Base-by-base conservation (phyloP, 2,113 vertebrate species). In the Trogon melanurus region DNA sequence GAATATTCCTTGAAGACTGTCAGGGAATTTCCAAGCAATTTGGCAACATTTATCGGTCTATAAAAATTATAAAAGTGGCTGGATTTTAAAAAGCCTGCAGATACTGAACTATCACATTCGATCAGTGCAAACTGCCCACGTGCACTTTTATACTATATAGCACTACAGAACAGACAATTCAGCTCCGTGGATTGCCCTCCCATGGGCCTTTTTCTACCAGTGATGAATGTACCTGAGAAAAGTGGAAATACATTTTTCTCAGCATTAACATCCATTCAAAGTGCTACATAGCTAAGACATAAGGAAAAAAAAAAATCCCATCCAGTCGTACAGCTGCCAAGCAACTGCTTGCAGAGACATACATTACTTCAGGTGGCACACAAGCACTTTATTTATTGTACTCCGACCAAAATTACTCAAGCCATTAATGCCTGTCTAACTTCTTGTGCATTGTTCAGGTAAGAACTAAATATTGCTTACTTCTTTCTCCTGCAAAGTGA, bases 1-100 rank as follows among this genome's bases (percentile, higher is more conserved):
- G 48, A 84, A 60, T 20, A 8, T 50, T 21, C 53, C 47, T 89
- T 79, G 50, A 93, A 91, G 30, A 62, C 44, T 62, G 27, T 3
- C 62, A 64, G 56, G 61, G 73, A 79, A 79, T 85, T 95, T 95
- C 67, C 58, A 93, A 75, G 56, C 32, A 70, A 91, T 65, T 70
- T 85, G 62, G 41, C 26, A 88, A 88, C 16, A 54, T 25, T 84
- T 91, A 69, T 41, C 32, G 60, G 80, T 36, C 53, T 47, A 75
- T 36, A 81, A 87, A 91, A 81, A 75, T 36, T 41, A 73, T 29
- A 80, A 84, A 89, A 62, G 0, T 23, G 66, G 21, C 3, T 25
- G 29, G 54, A 82, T 34, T 81, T 89, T 62, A 41, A 78, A 91
- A 85, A 73, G 38, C 32, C 44, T 74, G 45, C 32, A 89, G 65